Conservation (phyloP, 1,140 invertebrate genomes). For the Scaptomyza hsui region DNA sequence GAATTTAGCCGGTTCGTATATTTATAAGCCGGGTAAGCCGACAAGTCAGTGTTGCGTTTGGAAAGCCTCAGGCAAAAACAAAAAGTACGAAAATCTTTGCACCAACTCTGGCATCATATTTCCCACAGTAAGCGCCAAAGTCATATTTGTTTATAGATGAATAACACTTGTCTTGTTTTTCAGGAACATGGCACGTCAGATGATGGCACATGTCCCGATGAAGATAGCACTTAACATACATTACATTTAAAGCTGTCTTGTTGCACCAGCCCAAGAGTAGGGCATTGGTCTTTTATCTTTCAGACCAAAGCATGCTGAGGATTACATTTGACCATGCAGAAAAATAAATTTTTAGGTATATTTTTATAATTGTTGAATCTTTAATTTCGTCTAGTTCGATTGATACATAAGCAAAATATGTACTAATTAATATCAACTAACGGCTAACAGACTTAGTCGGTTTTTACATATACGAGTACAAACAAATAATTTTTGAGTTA, state of each 20-base stretch:
- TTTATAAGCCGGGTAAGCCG: conserved; percentile 34
- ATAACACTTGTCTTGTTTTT: not conserved
- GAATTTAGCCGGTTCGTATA: conserved; percentile 8
- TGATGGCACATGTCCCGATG: too few relatives aligned
- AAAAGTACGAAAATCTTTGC: conserved; percentile 32
- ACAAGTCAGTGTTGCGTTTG: conserved; percentile 35
- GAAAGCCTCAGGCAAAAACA: conserved; percentile 6
- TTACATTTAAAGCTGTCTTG: too few relatives aligned
- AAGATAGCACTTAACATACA: too few relatives aligned
- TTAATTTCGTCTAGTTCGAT: conserved; percentile 37
- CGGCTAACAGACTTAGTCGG: conserved; percentile 75
- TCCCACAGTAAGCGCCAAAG: conserved; percentile 11
- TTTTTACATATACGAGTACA: conserved; percentile 35
- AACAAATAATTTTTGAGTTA: conserved; percentile 28
- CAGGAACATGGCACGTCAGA: conserved; percentile 1
- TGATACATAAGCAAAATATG: conserved; percentile 53
- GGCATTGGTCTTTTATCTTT: not conserved
- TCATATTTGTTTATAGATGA: not conserved
- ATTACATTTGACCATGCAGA: too few relatives aligned
- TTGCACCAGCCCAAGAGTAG: too few relatives aligned
- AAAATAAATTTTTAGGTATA: not conserved
- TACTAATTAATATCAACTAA: conserved; percentile 66
- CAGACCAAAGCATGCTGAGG: too few relatives aligned
- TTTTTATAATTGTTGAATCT: conserved; percentile 5
- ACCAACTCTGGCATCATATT: conserved; percentile 43